Evolutionary conservation across 2,888 invertebrate species (phyloP), one percentile per base, ranked within the genome.

Genomic region (Dexiosoma caninum): DNA sequence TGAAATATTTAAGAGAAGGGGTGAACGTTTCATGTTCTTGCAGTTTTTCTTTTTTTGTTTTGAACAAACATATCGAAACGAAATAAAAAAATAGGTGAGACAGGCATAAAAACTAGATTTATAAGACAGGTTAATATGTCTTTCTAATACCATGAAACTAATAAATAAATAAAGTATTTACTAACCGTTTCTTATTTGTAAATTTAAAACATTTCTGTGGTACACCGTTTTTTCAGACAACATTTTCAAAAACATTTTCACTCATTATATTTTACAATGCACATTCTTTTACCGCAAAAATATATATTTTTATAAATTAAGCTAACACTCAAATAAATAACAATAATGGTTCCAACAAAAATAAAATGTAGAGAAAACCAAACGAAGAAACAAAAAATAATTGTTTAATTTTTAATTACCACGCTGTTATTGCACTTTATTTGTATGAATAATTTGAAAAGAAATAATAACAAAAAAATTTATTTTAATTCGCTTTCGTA

Each of bases 121-220:
- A 32, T 16, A 53, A 30, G 21, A 44, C 42, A 30, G 53, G 40
- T 67, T 67, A 10, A 42, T 14, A 44, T 7, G 14, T 44, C 7
- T 44, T 44, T 16, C 3, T 42, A 8, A 16, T 42, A 27, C 27
- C 16, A 46, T 46, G 16, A 53, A 44, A 46, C 9, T 30, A 40
- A 51, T 12, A 9, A 40, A 6, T 60, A 16, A 19, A 44, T 8
- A 19, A 9, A 2, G 6, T 5, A 35, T 44, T 53, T 72, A 72
- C 72, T 62, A 53, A 72, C 72, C 72, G 64, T 60, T 53, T 53
- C 3, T 42, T 53, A 71, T 42, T 32, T 8, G 16, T 71, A 42
- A 1, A n/a, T 9, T 16, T 42, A n/a, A 1, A 49, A 21, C 21
- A 64, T 37, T 19, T 40, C 30, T 62, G 32, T 69, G n/a, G 30